Evolutionary conservation across 2,797 vertebrate species (phyloP), one percentile per base, ranked within the genome.

Genomic region (Hoplostethus mediterraneus): DNA sequence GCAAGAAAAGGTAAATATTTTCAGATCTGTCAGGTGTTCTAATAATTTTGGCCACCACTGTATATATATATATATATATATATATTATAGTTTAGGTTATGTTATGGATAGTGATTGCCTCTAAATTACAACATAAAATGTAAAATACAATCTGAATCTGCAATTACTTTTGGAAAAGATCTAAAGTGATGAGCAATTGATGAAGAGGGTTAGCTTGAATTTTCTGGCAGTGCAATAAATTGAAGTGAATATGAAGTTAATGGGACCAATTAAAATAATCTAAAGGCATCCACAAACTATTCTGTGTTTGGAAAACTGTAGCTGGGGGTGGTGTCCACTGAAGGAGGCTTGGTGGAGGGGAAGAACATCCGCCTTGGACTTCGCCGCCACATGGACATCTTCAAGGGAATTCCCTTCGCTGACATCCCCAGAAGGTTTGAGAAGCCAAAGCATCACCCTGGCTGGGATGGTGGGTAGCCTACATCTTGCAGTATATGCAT

Each of bases 351-450:
- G 76, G 96, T 99, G 64, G 28, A 97, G 88, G 98, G 98, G 0
- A 16, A 94, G 31, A 97, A 67, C 70, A 93, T 96, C 76, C 88
- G 54, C 10, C 77, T 96, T 10, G 91, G 96, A 1, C 62, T 81
- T 7, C 77, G 84, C 0, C 52, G 76, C 7, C 93, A 89, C 14
- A 56, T 99, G 0, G 97, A 99, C 21, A 42, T 96, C 74, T 99
- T 99, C 84, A 97, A 59, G 73, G 98, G 98, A 8, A 94, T 99
- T 71, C 98, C 98, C 12, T 99, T 95, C 16, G 97, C 95, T 2
- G 97, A 94, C 0, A 73, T 91, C 0, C 93, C 98, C 1, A 95
- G 91, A 30, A 77, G 88, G 13, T 93, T 99, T 63, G 87, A 97
- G 91, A 97, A 97, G 59, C 96, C 97, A 0, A 58, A 88, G 73